A percentile compares a stretch with the other conserved stretches of the same genome.
Evolutionary conservation across 2,888 invertebrate species (phyloP).

Genomic region (Trissolcus japonicus): DNA sequence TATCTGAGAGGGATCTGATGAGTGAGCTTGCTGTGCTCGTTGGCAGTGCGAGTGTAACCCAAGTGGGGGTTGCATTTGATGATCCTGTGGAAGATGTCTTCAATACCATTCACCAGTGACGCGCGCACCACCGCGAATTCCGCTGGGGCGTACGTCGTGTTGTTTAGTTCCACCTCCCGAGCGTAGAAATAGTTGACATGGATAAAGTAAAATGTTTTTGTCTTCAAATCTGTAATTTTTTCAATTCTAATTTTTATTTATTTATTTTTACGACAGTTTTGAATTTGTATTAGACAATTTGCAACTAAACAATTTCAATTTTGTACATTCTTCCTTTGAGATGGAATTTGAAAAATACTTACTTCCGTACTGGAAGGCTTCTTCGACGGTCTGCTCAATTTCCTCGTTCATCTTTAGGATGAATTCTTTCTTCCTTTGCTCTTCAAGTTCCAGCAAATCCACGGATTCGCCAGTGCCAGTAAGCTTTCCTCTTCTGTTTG

Average conservation of each 20-base stretch:
- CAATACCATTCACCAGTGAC: slow-evolving; percentile 76
- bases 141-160: slow-evolving; percentile 76
- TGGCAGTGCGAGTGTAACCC: slow-evolving; percentile 77
- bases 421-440: slow-evolving; percentile 8
- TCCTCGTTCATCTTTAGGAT: not conserved
- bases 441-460: slow-evolving; percentile 4
- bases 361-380: not conserved
- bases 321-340: no score
- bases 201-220: slow-evolving; percentile 19
- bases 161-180: slow-evolving; percentile 53
- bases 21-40: slow-evolving; percentile 72
- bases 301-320: no score
- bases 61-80: slow-evolving; percentile 73
- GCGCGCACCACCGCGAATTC: slow-evolving; percentile 78
- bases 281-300: no score
- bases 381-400: not conserved
- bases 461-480: slow-evolving; percentile 31
- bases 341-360: no score
- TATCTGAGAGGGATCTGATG: slow-evolving; percentile 77
- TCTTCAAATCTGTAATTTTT: not conserved
- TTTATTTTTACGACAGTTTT: no score
- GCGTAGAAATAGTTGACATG: slow-evolving; percentile 73
- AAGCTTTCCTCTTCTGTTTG: slow-evolving; percentile 1
- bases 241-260: slow-evolving; percentile 1
- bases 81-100: slow-evolving; percentile 69